Conservation (phyloP, 2,888 invertebrate species). For the Halocaridina rubra region DNA sequence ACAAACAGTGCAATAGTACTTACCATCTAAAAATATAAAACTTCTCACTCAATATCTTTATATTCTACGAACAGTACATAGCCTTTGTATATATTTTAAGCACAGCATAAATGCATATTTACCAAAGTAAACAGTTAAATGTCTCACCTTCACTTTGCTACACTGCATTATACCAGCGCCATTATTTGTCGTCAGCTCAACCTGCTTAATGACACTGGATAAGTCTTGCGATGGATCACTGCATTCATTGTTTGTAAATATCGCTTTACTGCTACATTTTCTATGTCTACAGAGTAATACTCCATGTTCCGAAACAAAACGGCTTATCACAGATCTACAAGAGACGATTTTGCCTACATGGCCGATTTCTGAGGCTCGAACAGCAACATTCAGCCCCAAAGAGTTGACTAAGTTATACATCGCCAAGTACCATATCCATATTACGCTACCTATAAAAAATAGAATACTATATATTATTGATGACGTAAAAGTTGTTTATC, state of each 20-base stretch:
- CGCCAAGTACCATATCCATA: background rate
- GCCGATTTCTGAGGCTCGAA: background rate
- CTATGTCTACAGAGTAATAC: background rate
- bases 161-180: background rate
- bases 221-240: background rate
- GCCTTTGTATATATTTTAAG: too few species aligned
- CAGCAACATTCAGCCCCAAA: background rate
- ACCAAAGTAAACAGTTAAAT: background rate
- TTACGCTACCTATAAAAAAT: too few species aligned
- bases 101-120: background rate
- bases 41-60: too few species aligned
- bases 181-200: background rate
- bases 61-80: too few species aligned
- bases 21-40: too few species aligned
- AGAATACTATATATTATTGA: too few species aligned
- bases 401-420: background rate
- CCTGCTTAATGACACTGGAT: too few species aligned
- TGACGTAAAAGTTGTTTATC: too few species aligned
- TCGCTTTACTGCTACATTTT: background rate
- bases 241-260: background rate
- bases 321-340: background rate
- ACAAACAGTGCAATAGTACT: too few species aligned
- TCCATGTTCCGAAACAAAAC: background rate
- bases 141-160: background rate
- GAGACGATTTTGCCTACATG: background rate